Base-by-base conservation (phyloP, 2,113 vertebrate genomes). In the Eulemur macaco region DNA sequence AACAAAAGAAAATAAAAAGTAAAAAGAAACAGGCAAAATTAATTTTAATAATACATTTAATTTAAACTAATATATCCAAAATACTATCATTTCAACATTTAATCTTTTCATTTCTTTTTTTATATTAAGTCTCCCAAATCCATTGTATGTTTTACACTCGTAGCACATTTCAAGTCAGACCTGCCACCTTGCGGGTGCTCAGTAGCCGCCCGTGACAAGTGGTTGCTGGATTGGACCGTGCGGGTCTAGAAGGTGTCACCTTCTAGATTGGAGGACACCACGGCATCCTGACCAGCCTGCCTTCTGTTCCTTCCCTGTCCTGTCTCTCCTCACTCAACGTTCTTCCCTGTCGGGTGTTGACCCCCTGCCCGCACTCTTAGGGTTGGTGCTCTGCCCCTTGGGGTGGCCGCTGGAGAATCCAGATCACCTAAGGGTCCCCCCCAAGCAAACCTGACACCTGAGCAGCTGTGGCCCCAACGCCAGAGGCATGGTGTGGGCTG, bases 241-340 rank as follows among this genome's bases (percentile, higher is more conserved):
- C 5, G 3, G 29, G n/a, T 34, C 34, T 50, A 84, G 87, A 27
- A 77, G 74, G 6, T 45, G 66, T 17, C 12, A 5, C 39, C 39
- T 39, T 39, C 39, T 39, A 69, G 86, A 18, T 8, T 18, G 17
- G 71, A 23, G n/a, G 50, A 20, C 4, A 4, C 10, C n/a, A 1
- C 29, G 0, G 7, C 5, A 0, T 39, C 29, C 15, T 5, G 13
- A 14, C 83, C 5, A 0, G 17, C 29, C 1, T 10, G 0, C 9
- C 69, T 37, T 11, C 60, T 3, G 25, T 15, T 50, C 71, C 89
- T n/a, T 42, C 39, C 27, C 6, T 8, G 29, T 15, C 85, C 60
- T 20, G 15, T 4, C 60, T 27, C 15, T 18, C 10, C n/a, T 18
- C 5, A 6, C 37, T 37, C 37, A 3, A 7, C 0, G 21, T 31